A percentile compares a stretch with the other conserved stretches of the same genome.
These are phyloP conservation scores for Drosophila carrolli DNA, from an alignment of 1,140 invertebrate species.

Conservation along the genomic window DNA sequence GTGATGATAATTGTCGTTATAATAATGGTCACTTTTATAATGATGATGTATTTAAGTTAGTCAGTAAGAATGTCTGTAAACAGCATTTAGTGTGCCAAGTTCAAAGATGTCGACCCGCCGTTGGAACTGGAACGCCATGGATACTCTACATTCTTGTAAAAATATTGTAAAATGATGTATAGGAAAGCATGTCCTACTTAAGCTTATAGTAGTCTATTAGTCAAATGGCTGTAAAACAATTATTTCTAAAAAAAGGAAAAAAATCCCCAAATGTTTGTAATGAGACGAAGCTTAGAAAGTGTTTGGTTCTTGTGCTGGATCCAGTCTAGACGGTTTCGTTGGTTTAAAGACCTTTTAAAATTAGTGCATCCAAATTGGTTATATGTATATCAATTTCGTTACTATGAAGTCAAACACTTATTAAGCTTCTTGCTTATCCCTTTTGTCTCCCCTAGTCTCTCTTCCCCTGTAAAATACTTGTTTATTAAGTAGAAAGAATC, in stretches of 20 bases:
- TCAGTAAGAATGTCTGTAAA: constrained; percentile 38
- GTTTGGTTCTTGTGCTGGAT: constrained; percentile 39
- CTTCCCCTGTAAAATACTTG: constrained; percentile 43
- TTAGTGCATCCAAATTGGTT: background rate
- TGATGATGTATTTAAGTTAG: constrained; percentile 40
- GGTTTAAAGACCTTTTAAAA: constrained; percentile 1
- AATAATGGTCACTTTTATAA: constrained; percentile 36
- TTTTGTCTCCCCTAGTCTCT: constrained; percentile 3
- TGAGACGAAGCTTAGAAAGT: constrained; percentile 51
- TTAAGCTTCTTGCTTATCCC: constrained; percentile 44
- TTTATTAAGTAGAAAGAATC: constrained; percentile 36
- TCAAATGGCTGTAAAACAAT: constrained; percentile 51
- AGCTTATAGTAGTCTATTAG: constrained; percentile 72
- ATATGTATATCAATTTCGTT: constrained; percentile 1
- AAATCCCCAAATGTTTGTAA: constrained; percentile 33
- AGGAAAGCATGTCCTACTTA: constrained; percentile 42
- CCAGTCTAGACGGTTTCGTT: constrained; percentile 19
- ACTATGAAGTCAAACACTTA: constrained; percentile 31
- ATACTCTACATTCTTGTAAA: constrained; percentile 40
- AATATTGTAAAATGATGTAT: constrained; percentile 55
- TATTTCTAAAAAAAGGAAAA: constrained; percentile 32
- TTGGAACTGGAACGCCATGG: constrained; percentile 36
- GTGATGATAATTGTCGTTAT: constrained; percentile 23
- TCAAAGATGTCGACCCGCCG: constrained; percentile 61
- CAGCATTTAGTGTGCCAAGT: constrained; percentile 47